Conservation (phyloP, 2,888 invertebrate genomes). For the Archips crataeganus region DNA sequence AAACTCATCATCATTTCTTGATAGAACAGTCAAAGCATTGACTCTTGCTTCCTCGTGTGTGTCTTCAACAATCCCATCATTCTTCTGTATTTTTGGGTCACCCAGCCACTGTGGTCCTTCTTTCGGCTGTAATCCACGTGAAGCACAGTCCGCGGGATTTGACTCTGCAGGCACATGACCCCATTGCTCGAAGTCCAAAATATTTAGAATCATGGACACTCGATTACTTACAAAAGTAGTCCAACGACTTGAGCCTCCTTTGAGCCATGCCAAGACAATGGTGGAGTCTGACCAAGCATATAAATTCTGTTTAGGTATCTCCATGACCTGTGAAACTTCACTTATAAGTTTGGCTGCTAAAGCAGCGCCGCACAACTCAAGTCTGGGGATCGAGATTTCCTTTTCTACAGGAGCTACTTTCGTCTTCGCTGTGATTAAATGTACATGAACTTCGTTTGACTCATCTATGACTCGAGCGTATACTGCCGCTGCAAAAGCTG, state of each 20-base stretch:
- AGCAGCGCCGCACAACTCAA: constrained; percentile 8
- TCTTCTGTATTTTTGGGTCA: too few relatives aligned
- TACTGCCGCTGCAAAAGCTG: too few relatives aligned
- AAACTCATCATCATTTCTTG: too few relatives aligned
- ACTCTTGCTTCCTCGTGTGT: too few relatives aligned
- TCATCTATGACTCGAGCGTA: too few relatives aligned
- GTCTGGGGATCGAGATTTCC: constrained; percentile 7
- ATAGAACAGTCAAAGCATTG: too few relatives aligned
- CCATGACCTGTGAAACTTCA: constrained; percentile 30
- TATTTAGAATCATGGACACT: too few relatives aligned
- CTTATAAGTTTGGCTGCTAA: constrained; percentile 32
- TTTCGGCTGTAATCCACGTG: not conserved
- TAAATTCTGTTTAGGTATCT: not conserved
- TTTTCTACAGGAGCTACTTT: not conserved
- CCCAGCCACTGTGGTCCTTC: not conserved
- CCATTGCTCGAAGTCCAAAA: not conserved
- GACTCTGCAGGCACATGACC: not conserved
- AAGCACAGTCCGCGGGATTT: not conserved
- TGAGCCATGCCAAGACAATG: too few relatives aligned
- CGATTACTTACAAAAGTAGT: too few relatives aligned
- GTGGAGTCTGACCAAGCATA: too few relatives aligned
- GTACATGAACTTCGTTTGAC: not conserved
- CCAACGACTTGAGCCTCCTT: too few relatives aligned
- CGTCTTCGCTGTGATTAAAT: not conserved
- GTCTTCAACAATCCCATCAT: too few relatives aligned